Conservation (phyloP, 2,888 invertebrate species). For the Troides helena region DNA sequence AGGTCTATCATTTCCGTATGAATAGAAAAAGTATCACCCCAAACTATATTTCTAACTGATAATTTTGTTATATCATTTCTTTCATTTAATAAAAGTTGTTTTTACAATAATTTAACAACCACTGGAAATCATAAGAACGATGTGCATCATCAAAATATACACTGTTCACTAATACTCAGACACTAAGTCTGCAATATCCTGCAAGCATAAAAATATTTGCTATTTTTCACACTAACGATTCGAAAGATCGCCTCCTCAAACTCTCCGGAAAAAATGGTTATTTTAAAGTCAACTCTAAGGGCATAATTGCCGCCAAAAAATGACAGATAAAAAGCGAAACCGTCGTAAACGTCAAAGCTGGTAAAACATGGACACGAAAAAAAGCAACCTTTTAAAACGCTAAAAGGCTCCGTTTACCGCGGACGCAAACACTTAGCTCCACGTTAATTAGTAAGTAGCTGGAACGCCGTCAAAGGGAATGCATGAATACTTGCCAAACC, state of each 20-base stretch:
- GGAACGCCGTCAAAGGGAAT: conserved; percentile 78
- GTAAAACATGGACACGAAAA: conserved; percentile 66
- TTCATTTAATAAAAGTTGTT: too few relatives aligned
- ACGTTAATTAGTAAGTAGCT: conserved; percentile 79
- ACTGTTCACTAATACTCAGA: background rate
- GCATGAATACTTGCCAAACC: conserved; percentile 76
- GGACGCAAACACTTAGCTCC: conserved; percentile 79
- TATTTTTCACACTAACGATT: background rate
- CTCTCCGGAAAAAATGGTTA: background rate
- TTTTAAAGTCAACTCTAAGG: conserved; percentile 48
- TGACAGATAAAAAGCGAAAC: conserved; percentile 65
- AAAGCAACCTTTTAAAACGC: conserved; percentile 72
- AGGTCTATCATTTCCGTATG: conserved; percentile 38
- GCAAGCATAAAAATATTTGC: background rate
- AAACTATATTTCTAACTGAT: background rate
- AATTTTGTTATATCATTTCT: too few relatives aligned
- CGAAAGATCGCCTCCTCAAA: background rate
- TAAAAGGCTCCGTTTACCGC: conserved; percentile 79
- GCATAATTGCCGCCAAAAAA: conserved; percentile 65
- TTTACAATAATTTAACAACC: too few relatives aligned
- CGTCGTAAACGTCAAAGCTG: conserved; percentile 70
- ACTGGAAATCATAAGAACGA: background rate
- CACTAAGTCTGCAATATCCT: background rate
- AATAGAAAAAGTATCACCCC: conserved; percentile 1
- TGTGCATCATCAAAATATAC: background rate